Evolutionary conservation across 2,113 vertebrate species (phyloP), one percentile per base, ranked within the genome.

Genomic region (Dromaius novaehollandiae): DNA sequence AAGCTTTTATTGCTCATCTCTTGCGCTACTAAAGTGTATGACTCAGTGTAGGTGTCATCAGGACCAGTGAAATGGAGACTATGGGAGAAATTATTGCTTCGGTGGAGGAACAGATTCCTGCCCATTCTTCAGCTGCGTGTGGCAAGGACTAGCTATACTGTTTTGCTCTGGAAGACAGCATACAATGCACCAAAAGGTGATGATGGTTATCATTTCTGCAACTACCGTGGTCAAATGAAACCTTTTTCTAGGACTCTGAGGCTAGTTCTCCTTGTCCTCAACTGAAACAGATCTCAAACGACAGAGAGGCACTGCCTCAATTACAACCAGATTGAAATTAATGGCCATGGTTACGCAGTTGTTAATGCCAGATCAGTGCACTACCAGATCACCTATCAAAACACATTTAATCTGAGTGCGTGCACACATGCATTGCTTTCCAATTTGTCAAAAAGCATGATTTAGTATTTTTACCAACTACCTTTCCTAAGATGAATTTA

Each of bases 11-110:
- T 87, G 55, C 89, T 86, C 76, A n/a, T 82, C 28, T 75, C 55
- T 78, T 81, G 58, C 42, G 82, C 82, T 91, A 34, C 75, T 81
- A 95, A 95, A 93, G 82, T 75, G 24, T 48, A 58, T 89, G 92
- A 88, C 84, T 92, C 90, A 82, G 51, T 73, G 79, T 18, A 63
- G 65, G 83, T 89, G 78, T 64, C 81, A 68, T 55, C 63, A 82
- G 82, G 55, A 80, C 24, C 28, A 60, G 5, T 18, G 32, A 68
- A 79, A 44, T 13, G 34, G 53, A 70, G 82, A 93, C 82, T 25
- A 15, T 4, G 11, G 46, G 11, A 14, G 14, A 58, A 95, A 77
- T 7, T 32, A 36, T 53, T 48, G 1, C 22, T 53, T 5, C 65
- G 32, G 28, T 34, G 68, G 79, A 87, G 25, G 51, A 48, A 64